Percentiles rank a stretch among this genome's conserved stretches.
Evolutionary conservation across 1,140 invertebrate genomes (phyloP).

Genomic region (Oedothorax gibbosus): DNA sequence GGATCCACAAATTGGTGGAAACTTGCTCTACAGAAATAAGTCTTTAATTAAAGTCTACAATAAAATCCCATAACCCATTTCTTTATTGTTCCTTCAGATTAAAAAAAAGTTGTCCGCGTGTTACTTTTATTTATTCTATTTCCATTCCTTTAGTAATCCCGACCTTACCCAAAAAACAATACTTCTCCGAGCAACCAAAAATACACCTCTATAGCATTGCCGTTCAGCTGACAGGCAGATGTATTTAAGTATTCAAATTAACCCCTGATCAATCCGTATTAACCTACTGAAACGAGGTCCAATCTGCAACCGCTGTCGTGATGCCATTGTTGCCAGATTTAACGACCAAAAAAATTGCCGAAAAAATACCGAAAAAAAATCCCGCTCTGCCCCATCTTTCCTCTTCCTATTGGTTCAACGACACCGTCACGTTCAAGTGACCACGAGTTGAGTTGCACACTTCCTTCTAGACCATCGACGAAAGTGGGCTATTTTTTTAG

Average conservation of each 20-base stretch:
- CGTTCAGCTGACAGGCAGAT: no score
- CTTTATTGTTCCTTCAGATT: conserved; percentile 14
- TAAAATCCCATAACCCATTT: background rate
- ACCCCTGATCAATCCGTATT: conserved; percentile 13
- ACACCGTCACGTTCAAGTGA: conserved; percentile 57
- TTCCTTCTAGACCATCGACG: conserved; percentile 42
- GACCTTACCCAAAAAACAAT: conserved; percentile 17
- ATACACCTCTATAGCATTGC: background rate
- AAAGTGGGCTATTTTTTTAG: conserved; percentile 20
- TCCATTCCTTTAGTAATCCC: conserved; percentile 14
- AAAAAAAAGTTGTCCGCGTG: background rate
- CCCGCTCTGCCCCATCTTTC: conserved; percentile 15
- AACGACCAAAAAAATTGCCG: conserved; percentile 7
- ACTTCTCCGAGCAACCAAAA: background rate
- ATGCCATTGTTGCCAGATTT: conserved; percentile 39
- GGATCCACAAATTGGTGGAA: no score
- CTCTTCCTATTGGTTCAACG: conserved; percentile 49
- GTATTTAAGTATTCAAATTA: background rate
- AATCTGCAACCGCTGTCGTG: conserved; percentile 22
- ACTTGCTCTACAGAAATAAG: no score
- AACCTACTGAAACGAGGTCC: conserved; percentile 39
- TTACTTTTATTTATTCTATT: conserved; percentile 9
- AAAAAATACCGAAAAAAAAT: background rate
- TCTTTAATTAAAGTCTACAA: no score
- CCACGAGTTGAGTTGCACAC: conserved; percentile 52